phyloP scores from a whole-genome alignment of 2,113 vertebrate species.

The Drymodes brunneopygia region DNA sequence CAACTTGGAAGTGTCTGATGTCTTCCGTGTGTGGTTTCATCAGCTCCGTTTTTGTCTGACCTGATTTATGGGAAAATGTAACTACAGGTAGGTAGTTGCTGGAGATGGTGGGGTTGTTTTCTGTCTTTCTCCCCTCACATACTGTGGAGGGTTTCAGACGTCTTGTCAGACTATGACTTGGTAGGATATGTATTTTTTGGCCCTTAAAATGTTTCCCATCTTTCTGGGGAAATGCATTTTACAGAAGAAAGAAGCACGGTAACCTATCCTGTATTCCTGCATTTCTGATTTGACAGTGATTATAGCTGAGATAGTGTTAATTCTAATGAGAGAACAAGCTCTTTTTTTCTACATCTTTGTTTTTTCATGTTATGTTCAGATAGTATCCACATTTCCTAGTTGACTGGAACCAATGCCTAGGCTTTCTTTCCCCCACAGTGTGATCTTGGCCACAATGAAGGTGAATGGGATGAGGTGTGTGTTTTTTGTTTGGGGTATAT shows the following conservation, averaged over 20 bases:
- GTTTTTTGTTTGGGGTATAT: neutral
- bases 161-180: neutral
- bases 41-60: neutral
- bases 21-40: neutral
- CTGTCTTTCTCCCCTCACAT: neutral
- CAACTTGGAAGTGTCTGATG: neutral
- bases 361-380: neutral
- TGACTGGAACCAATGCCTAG: neutral
- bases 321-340: neutral
- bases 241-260: neutral
- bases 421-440: accelerated
- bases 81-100: neutral
- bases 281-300: neutral
- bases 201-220: neutral
- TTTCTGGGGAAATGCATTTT: neutral
- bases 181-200: neutral
- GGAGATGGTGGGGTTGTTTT: neutral
- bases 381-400: neutral
- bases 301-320: neutral
- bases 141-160: neutral
- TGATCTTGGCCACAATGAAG: neutral
- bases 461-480: neutral
- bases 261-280: neutral
- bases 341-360: neutral
- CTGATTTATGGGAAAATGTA: neutral